Evolutionary conservation across 2,797 vertebrate species (phyloP).

Genomic region (Eidolon dupreanum): DNA sequence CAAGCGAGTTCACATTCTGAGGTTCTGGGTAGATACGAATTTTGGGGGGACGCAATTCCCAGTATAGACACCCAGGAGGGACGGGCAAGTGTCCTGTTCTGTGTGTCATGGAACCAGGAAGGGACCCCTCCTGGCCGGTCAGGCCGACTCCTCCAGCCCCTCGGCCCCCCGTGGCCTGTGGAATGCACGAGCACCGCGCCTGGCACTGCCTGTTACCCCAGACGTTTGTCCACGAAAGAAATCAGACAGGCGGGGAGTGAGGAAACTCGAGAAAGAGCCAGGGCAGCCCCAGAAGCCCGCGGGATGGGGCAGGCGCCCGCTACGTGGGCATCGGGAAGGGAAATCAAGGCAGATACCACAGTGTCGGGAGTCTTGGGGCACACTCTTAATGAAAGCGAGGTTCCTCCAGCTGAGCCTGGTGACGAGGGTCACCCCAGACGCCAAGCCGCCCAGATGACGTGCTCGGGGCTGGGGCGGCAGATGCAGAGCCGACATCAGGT

Average conservation of each 20-base stretch:
- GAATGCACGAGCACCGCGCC: fast-evolving
- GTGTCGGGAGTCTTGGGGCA: fast-evolving
- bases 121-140: not conserved
- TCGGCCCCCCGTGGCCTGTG: fast-evolving
- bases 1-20: not conserved
- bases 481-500: fast-evolving
- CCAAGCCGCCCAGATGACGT: fast-evolving
- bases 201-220: fast-evolving
- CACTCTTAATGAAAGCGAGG: too few relatives aligned
- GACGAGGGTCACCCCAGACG: not conserved
- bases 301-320: fast-evolving
- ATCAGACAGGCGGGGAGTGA: not conserved
- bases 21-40: not conserved
- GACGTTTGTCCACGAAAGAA: not conserved
- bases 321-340: not conserved
- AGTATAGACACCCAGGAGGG: not conserved
- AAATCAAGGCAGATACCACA: too few relatives aligned
- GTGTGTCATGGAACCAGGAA: fast-evolving
- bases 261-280: not conserved
- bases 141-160: fast-evolving
- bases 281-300: too few relatives aligned
- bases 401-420: not conserved
- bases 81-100: not conserved
- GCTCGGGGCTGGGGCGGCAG: fast-evolving
- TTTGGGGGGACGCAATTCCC: not conserved